phyloP scores from a whole-genome alignment of 2,797 vertebrate species.

The Benthosema pterotum region DNA sequence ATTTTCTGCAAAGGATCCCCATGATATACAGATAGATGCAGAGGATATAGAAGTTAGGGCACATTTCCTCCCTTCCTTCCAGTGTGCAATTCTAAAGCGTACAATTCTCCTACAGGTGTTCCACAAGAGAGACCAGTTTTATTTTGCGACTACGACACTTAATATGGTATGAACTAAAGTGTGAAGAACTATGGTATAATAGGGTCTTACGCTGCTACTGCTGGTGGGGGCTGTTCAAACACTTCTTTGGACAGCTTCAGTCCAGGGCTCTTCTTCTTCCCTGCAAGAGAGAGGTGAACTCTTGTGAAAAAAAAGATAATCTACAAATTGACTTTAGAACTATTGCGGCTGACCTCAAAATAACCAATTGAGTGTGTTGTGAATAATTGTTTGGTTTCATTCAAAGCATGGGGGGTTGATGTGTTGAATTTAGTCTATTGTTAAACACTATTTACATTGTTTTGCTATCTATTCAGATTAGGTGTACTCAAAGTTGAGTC shows the following conservation, averaged over 20 bases:
- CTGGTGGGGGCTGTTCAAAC: conserved; percentile 87
- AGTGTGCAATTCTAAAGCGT: background rate
- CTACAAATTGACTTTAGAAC: too few species aligned
- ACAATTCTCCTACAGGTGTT: background rate
- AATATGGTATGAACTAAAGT: background rate
- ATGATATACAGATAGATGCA: too few species aligned
- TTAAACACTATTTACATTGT: conserved; percentile 6
- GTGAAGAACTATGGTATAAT: background rate
- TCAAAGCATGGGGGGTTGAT: too few species aligned
- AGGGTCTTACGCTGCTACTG: conserved; percentile 86
- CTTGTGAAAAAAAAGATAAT: too few species aligned
- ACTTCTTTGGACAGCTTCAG: conserved; percentile 93
- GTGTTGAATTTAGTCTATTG: too few species aligned
- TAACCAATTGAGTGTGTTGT: too few species aligned
- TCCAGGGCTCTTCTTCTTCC: conserved; percentile 90
- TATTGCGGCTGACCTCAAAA: too few species aligned
- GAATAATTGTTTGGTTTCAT: too few species aligned
- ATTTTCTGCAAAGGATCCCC: too few species aligned
- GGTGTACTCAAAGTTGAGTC: conserved; percentile 44
- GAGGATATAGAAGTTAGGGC: too few species aligned
- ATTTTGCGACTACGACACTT: background rate
- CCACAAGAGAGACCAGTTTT: background rate
- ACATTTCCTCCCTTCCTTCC: too few species aligned
- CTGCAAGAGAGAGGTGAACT: conserved; percentile 61
- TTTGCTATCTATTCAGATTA: conserved; percentile 60